Evolutionary conservation across 2,888 invertebrate genomes (phyloP).

Genomic region (Heliconius sara): DNA sequence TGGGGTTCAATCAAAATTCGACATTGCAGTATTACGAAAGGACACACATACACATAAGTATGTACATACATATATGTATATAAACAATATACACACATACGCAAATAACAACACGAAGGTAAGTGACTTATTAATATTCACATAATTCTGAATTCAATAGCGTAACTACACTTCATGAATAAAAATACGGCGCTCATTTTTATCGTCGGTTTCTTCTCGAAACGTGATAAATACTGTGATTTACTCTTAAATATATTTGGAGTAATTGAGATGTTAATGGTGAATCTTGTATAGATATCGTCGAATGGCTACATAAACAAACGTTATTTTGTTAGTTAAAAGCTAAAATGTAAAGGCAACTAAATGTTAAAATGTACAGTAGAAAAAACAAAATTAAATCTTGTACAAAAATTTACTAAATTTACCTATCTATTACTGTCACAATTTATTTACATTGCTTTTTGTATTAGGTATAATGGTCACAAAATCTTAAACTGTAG

Average conservation of each 20-base stretch:
- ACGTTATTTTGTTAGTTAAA: constrained; percentile 14
- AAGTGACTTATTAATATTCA: constrained; percentile 45
- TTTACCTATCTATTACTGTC: not conserved
- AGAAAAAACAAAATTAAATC: not conserved
- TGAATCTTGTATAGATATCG: not conserved
- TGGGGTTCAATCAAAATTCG: constrained; percentile 33
- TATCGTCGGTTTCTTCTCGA: constrained; percentile 26
- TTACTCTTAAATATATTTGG: constrained; percentile 14
- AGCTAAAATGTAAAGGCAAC: not conserved
- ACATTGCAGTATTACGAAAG: constrained; percentile 38
- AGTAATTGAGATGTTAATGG: constrained; percentile 28
- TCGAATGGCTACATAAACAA: constrained; percentile 12
- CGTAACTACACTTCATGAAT: constrained; percentile 43
- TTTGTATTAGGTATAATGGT: not conserved
- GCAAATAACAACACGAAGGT: constrained; percentile 29
- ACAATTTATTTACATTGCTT: not conserved
- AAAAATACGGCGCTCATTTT: constrained; percentile 34
- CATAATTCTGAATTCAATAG: constrained; percentile 43
- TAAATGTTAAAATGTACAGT: not conserved
- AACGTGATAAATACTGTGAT: constrained; percentile 19
- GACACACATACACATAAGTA: constrained; percentile 29
- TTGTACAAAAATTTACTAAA: not conserved
- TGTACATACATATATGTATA: not conserved
- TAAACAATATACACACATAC: constrained; percentile 13
- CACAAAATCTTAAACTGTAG: not conserved